Conservation (phyloP, 2,888 invertebrate genomes). For the Hesperia comma region DNA sequence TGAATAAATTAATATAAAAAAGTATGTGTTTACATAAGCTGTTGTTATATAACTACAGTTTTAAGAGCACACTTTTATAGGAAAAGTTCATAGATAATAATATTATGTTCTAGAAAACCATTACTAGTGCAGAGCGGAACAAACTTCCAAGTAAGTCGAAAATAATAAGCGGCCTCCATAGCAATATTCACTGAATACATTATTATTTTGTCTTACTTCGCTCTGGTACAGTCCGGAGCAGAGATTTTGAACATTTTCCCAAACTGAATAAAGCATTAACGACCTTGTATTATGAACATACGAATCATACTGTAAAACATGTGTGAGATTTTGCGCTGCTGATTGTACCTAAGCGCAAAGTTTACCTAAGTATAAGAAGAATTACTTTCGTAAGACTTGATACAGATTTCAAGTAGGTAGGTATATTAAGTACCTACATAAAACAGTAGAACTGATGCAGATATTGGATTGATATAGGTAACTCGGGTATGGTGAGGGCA, state of each 20-base stretch:
- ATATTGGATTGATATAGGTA: no score
- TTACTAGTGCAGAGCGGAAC: conserved; percentile 48
- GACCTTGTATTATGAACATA: background rate
- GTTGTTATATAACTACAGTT: no score
- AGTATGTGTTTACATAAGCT: no score
- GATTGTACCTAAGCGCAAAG: conserved; percentile 9
- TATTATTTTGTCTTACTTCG: conserved; percentile 45
- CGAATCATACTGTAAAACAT: background rate
- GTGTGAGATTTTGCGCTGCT: background rate
- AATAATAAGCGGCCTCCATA: conserved; percentile 73
- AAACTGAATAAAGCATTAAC: conserved; percentile 12
- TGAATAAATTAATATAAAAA: no score
- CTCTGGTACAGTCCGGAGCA: conserved; percentile 35
- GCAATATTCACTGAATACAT: conserved; percentile 78
- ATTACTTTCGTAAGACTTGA: conserved; percentile 5
- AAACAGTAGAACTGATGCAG: no score
- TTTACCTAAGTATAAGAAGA: conserved; percentile 20
- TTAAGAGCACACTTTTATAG: background rate
- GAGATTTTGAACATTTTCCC: background rate
- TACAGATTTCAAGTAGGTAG: no score
- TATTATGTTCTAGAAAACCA: background rate
- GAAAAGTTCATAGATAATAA: background rate
- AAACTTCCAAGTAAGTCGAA: conserved; percentile 67
- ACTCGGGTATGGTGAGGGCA: no score
- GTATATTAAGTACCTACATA: no score